A percentile compares a stretch with the other conserved stretches of the same genome.
These are phyloP conservation scores for Lithophane leautieri DNA, from an alignment of 2,888 invertebrate species.

Conservation along the genomic window DNA sequence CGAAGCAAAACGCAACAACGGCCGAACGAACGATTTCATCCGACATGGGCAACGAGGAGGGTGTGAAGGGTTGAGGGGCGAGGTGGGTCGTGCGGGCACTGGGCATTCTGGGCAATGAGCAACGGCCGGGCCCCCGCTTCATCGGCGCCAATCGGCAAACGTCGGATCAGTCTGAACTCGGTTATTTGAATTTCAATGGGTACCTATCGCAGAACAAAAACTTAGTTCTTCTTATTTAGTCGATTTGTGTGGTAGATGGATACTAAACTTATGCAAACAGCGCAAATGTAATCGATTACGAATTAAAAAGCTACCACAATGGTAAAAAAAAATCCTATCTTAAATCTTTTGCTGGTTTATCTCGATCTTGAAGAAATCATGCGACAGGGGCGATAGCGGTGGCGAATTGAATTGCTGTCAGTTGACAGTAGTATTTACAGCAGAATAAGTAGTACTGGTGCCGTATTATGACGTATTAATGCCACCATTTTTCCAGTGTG, in stretches of 20 bases:
- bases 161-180: slow-evolving; percentile 6
- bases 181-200: no score
- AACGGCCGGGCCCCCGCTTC: slow-evolving; percentile 6
- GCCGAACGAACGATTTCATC: slow-evolving; percentile 45
- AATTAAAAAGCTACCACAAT: background rate
- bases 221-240: slow-evolving; percentile 7
- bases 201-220: background rate
- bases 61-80: slow-evolving; percentile 33
- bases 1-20: slow-evolving; percentile 68
- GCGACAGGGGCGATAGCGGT: no score
- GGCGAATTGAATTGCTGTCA: no score
- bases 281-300: background rate
- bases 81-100: slow-evolving; percentile 20
- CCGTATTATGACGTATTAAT: no score
- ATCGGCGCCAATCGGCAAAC: slow-evolving; percentile 22
- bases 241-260: slow-evolving; percentile 8
- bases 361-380: background rate
- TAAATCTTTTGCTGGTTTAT: background rate
- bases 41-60: slow-evolving; percentile 36
- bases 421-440: no score
- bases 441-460: no score
- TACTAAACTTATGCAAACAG: background rate
- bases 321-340: no score
- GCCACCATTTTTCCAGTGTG: no score
- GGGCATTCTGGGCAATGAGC: slow-evolving; percentile 4